Base-by-base conservation (phyloP, 2,113 vertebrate species). In the Aptenodytes forsteri region DNA sequence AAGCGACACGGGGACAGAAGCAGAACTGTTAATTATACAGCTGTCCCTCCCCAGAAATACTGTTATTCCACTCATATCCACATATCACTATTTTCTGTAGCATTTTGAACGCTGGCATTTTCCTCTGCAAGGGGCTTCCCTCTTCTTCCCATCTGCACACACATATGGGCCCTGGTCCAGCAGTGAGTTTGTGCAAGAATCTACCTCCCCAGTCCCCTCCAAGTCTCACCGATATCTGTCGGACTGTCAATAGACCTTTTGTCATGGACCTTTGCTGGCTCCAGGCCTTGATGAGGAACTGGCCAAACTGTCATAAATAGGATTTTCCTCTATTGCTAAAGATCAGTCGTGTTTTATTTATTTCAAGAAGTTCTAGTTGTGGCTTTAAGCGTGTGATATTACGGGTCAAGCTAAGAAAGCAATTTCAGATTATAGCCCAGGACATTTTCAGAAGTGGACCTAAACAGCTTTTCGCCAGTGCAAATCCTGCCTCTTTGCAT, bases 171-270 rank as follows among this genome's bases (percentile, higher is more conserved):
- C n/a, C 36, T 67, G 56, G 25, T 6, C 23, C 38, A 36, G 30
- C 0, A 26, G 18, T 0, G 32, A 52, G 36, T 22, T 27, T 67
- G 47, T 11, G 26, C 22, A 32, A 66, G 25, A 54, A 30, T 6
- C 22, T 4, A 29, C n/a, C 38, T 58, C 50, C 55, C 50, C 55
- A 40, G 66, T 11, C 6, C 44, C 18, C 32, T 40, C 19, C 36
- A 10, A 10, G n/a, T 16, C 16, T 61, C 84, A 56, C 27, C 2
- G 0, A 4, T 8, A 23, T 1, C 58, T 38, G 4, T 9, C 16
- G 42, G 42, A 17, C 36, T 34, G 8, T 11, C 76, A 36, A 16
- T 11, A 21, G 20, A 38, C n/a, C 20, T 42, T 67, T 22, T 47
- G 55, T 49, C 42, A 38, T 2, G n/a, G 38, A 52, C 54, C 13